These are phyloP conservation scores for Vanessa cardui DNA, from an alignment of 2,888 invertebrate genomes.

Conservation along the genomic window DNA sequence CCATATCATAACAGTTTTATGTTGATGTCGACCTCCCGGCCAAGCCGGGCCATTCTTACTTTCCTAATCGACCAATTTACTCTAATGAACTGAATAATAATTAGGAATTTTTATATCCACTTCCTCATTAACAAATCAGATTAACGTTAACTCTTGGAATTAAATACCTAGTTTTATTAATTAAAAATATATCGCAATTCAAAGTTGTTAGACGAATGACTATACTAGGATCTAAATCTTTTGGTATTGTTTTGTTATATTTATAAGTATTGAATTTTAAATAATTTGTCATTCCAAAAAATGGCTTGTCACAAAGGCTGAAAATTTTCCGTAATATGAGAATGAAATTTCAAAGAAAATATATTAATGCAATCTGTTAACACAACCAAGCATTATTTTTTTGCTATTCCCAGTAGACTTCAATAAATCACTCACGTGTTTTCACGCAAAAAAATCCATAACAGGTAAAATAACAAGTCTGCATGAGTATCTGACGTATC, in stretches of 20 bases:
- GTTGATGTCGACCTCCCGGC: conserved; percentile 79
- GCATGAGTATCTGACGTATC: conserved; percentile 32
- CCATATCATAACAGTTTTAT: conserved; percentile 83
- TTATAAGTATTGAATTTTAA: neutral
- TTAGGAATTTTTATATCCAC: neutral
- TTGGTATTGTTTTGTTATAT: no score
- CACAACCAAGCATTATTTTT: conserved; percentile 62
- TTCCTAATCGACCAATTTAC: conserved; percentile 32
- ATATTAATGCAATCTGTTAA: conserved; percentile 69
- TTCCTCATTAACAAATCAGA: no score
- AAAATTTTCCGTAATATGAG: conserved; percentile 40
- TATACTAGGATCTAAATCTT: no score
- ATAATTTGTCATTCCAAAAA: conserved; percentile 15
- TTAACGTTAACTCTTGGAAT: no score
- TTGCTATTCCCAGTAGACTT: conserved; percentile 67
- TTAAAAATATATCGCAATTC: no score
- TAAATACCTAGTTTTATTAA: no score
- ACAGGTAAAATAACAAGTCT: conserved; percentile 46
- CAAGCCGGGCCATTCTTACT: conserved; percentile 32
- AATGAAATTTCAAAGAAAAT: conserved; percentile 58
- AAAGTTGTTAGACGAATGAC: no score
- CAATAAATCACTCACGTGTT: conserved; percentile 77
- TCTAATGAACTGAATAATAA: conserved; percentile 22
- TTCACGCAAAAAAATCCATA: conserved; percentile 67
- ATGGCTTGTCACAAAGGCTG: conserved; percentile 12